Evolutionary conservation across 2,797 vertebrate species (phyloP), one percentile per base, ranked within the genome.

Genomic region (Clarias platycephalus): DNA sequence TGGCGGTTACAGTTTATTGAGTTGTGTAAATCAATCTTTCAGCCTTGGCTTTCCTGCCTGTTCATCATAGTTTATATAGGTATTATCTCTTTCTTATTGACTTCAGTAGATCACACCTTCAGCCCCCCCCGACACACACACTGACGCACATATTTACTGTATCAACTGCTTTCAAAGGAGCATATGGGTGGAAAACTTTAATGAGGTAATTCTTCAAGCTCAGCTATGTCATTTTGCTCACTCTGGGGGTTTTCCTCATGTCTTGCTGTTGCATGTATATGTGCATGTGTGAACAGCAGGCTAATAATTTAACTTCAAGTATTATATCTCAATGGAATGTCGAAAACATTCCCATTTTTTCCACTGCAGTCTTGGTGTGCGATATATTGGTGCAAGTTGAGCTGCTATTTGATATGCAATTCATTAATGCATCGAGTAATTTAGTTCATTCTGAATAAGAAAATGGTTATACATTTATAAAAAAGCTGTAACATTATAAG

Each of bases 31-130:
- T 34, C 31, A 1, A 26, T 37, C 31, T 37, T 80, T 44, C 55
- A 84, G 20, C 4, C 20, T 44, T 26, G 53, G 49, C 68, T 74
- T 74, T 85, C 83, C 58, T 64, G 70, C 55, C 44, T 62, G 77
- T 76, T 81, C 28, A 76, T 70, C 1, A 34, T 37, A 68, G 80
- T 85, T 85, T 82, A 82, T 76, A 28, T 70, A 78, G 63, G 37
- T n/a, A 68, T 75, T 68, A 78, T 53, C 77, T 34, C 66, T 15
- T 22, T 22, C 9, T 63, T 71, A 70, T 49, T 84, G 3, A 34
- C 64, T 68, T 34, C 28, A 49, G 26, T 24, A 12, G 53, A 15
- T 22, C 22, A 44, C 28, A 28, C 37, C 26, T 34, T 31, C 53
- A 28, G 28, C 26, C 13, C 28, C 34, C 13, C 44, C 28, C n/a